Evolutionary conservation across 2,888 invertebrate species (phyloP).

Genomic region (Ceramica pisi): DNA sequence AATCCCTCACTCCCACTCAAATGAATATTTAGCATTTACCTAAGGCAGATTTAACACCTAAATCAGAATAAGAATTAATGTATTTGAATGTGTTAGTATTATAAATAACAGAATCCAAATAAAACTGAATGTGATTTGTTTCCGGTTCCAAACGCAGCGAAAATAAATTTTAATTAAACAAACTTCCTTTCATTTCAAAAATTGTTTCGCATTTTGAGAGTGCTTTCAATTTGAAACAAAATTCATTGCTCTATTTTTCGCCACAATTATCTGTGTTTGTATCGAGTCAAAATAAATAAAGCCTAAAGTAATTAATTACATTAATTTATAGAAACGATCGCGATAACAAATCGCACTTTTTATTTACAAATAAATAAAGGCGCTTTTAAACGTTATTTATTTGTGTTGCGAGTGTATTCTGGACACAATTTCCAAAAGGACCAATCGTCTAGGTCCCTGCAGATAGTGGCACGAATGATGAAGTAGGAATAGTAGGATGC

Average conservation of each 20-base stretch:
- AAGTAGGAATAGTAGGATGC: too few relatives aligned
- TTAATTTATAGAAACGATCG: constrained; percentile 29
- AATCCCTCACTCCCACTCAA: neutral
- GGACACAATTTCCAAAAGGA: neutral
- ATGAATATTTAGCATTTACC: too few relatives aligned
- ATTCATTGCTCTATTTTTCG: constrained; percentile 33
- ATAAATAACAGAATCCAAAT: constrained; percentile 17
- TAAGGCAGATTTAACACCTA: too few relatives aligned
- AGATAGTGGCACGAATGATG: neutral
- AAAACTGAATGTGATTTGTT: constrained; percentile 44
- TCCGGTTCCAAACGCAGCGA: constrained; percentile 32
- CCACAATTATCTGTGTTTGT: constrained; percentile 17
- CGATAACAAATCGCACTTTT: constrained; percentile 4
- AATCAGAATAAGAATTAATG: constrained; percentile 13
- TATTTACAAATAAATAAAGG: constrained; percentile 34
- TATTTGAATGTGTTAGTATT: constrained; percentile 11
- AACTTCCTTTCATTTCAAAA: constrained; percentile 46
- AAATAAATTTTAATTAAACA: constrained; percentile 47
- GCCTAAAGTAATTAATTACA: constrained; percentile 24
- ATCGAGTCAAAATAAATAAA: constrained; percentile 49
- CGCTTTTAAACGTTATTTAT: constrained; percentile 20
- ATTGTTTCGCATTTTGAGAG: constrained; percentile 27
- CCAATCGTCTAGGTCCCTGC: neutral
- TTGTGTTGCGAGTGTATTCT: neutral
- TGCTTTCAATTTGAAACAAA: constrained; percentile 31